A percentile compares a stretch with the other conserved stretches of the same genome.
These are phyloP conservation scores for Brotula barbata DNA, from an alignment of 2,797 vertebrate species.

Conservation along the genomic window DNA sequence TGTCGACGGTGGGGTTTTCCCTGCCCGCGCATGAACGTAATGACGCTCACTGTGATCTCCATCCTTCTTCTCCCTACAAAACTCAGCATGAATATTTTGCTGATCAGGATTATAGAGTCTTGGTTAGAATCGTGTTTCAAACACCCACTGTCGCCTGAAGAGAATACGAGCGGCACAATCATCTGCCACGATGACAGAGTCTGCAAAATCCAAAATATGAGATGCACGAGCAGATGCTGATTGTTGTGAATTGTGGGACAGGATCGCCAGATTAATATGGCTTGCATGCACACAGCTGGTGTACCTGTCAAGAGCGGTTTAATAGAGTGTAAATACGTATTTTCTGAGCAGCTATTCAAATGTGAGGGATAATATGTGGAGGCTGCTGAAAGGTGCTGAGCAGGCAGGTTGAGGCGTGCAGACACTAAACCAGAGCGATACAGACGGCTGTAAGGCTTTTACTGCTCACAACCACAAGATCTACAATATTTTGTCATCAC, in stretches of 20 bases:
- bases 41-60: slow-evolving; percentile 61
- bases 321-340: slow-evolving; percentile 47
- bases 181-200: slow-evolving; percentile 9
- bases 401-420: slow-evolving; percentile 64
- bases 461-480: slow-evolving; percentile 36
- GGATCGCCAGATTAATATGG: slow-evolving; percentile 40
- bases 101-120: slow-evolving; percentile 71
- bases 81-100: slow-evolving; percentile 73
- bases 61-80: slow-evolving; percentile 72
- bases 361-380: slow-evolving; percentile 29
- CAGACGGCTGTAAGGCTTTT: slow-evolving; percentile 40
- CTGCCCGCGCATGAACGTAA: slow-evolving; percentile 59
- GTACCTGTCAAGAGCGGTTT: slow-evolving; percentile 42
- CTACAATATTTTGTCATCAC: slow-evolving; percentile 37
- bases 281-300: slow-evolving; percentile 35
- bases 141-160: slow-evolving; percentile 26
- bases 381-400: slow-evolving; percentile 50
- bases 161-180: slow-evolving; percentile 6
- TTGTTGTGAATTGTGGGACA: slow-evolving; percentile 8
- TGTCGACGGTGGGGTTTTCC: slow-evolving; percentile 55
- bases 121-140: slow-evolving; percentile 54
- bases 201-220: slow-evolving; percentile 18
- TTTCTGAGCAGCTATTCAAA: slow-evolving; percentile 29
- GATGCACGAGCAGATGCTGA: slow-evolving; percentile 2
- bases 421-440: slow-evolving; percentile 39